phyloP scores from a whole-genome alignment of 2,113 vertebrate genomes.

The Bothrops jararaca region DNA sequence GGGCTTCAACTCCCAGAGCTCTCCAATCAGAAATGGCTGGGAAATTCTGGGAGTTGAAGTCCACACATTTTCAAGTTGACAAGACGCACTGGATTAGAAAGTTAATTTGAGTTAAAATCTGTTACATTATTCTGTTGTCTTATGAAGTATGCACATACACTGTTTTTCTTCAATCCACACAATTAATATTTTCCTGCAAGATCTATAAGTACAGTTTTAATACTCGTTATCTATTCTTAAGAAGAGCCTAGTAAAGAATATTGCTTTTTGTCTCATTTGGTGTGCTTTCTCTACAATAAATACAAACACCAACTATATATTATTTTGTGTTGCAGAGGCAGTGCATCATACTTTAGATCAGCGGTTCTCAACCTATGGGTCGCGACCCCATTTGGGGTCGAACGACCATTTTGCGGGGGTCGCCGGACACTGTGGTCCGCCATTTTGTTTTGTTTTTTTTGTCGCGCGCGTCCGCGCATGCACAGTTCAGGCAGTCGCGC shows the following conservation, averaged over 20 bases:
- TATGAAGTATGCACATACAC: background rate
- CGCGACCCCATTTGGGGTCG: too few species aligned
- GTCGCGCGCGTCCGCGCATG: too few species aligned
- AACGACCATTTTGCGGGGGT: too few species aligned
- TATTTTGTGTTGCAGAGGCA: background rate
- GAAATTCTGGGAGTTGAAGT: background rate
- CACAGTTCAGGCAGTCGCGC: too few species aligned
- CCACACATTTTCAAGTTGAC: background rate
- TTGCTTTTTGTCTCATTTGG: slow-evolving; percentile 1
- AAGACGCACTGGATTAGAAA: background rate
- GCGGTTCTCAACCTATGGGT: too few species aligned
- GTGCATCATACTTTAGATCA: background rate
- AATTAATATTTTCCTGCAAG: background rate
- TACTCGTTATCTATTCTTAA: background rate
- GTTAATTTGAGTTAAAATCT: background rate
- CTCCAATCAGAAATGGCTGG: background rate
- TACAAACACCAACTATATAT: slow-evolving; percentile 11
- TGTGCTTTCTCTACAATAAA: slow-evolving; percentile 4
- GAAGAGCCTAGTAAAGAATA: background rate
- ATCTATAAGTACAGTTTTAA: background rate
- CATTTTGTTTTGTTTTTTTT: too few species aligned
- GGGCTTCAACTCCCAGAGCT: too few species aligned
- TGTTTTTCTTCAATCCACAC: background rate
- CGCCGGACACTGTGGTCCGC: too few species aligned
- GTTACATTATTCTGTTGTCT: background rate